Evolutionary conservation across 2,888 invertebrate genomes (phyloP), one percentile per base, ranked within the genome.

Genomic region (Theretra japonica): DNA sequence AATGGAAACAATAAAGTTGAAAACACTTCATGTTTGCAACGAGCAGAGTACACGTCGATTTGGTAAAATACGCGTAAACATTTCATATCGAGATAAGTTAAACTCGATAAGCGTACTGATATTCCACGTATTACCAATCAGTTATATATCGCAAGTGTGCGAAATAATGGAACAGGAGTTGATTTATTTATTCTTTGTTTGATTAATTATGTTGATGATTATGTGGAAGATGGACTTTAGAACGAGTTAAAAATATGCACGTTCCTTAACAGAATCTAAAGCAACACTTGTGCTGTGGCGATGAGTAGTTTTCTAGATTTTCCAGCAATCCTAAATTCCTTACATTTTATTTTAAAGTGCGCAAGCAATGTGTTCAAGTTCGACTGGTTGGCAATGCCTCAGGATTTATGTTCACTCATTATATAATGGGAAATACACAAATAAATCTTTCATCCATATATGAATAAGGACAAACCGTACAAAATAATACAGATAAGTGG

Each of bases 21-120:
- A 41, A 62, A 23, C 48, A 33, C 15, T 41, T 48, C 48, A 53
- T n/a, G 19, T 53, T 53, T 19, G 65, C 41, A 65, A 65, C 41
- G 62, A n/a, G 60, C 76, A 72, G 75, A 76, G 79, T 78, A 81
- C 79, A 77, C 69, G 74, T 75, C 15, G 15, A n/a, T 53, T n/a
- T 78, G 80, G 83, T 80, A 80, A 81, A 83, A 80, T 81, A 75
- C 74, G 77, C 79, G 82, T 78, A 76, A 76, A 77, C 77, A 75
- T 79, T 81, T 79, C 79, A 76, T 73, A 79, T 75, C 72, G 58
- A 65, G 79, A 82, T 82, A 78, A 77, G 76, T 78, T 75, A 30
- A 57, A 72, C 48, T 68, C 76, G 75, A 73, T 75, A 79, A 79
- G 75, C 74, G 71, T 79, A 73, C 75, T 76, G 73, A 74, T 75